These are phyloP conservation scores for Ahaetulla prasina DNA, from an alignment of 2,113 vertebrate genomes.

Conservation along the genomic window DNA sequence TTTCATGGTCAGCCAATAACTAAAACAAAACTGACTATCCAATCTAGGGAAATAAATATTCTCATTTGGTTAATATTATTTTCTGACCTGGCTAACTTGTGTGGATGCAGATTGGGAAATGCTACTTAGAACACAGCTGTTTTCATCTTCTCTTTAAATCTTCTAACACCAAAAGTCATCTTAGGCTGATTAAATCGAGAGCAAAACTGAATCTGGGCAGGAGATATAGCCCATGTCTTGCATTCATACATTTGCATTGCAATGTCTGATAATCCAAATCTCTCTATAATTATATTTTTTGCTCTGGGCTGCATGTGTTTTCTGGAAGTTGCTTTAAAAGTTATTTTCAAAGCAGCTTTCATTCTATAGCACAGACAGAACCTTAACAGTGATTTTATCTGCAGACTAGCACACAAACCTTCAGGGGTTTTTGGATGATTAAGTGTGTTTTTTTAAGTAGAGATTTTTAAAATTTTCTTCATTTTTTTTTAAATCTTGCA, in stretches of 20 bases:
- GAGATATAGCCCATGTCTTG: neutral
- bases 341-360: neutral
- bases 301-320: neutral
- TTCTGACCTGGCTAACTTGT: neutral
- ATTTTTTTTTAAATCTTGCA: neutral
- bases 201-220: neutral
- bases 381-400: neutral
- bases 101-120: neutral
- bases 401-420: neutral
- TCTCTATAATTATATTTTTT: neutral
- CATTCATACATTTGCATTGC: neutral
- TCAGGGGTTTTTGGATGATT: neutral
- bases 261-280: neutral
- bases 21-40: conserved; percentile 19
- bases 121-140: conserved; percentile 17
- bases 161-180: conserved; percentile 20
- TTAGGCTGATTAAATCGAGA: neutral
- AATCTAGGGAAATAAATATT: neutral
- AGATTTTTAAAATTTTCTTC: neutral
- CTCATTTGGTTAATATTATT: neutral
- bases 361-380: neutral
- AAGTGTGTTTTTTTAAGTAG: neutral
- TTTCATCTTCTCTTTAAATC: conserved; percentile 6
- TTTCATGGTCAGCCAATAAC: neutral
- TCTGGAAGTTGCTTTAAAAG: neutral